A percentile compares a stretch with the other conserved stretches of the same genome.
Evolutionary conservation across 2,888 invertebrate species (phyloP).

Genomic region (Piscicola geometra): DNA sequence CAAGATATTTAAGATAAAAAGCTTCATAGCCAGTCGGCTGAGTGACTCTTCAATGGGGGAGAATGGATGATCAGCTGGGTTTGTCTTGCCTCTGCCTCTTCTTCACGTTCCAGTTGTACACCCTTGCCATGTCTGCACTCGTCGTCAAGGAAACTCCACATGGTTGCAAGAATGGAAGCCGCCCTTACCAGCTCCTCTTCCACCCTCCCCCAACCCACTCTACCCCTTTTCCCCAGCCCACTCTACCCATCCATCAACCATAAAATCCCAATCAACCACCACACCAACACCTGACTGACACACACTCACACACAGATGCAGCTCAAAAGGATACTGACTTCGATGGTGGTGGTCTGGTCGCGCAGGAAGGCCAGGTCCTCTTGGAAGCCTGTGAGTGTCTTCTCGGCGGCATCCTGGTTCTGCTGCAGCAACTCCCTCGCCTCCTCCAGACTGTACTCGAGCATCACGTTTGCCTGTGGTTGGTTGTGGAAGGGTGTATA

Average conservation of each 20-base stretch:
- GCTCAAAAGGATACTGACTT: conserved; percentile 70
- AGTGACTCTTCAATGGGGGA: too few relatives aligned
- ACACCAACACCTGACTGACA: not conserved
- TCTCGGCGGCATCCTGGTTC: conserved; percentile 66
- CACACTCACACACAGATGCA: not conserved
- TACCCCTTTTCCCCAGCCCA: too few relatives aligned
- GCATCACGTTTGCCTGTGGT: conserved; percentile 83
- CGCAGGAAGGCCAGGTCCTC: conserved; percentile 89
- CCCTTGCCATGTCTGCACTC: conserved; percentile 77
- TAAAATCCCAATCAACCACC: not conserved
- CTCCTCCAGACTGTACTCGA: conserved; percentile 87
- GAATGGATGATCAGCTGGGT: too few relatives aligned
- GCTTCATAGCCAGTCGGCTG: too few relatives aligned
- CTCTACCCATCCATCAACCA: not conserved
- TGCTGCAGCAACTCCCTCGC: conserved; percentile 77
- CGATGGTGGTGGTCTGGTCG: conserved; percentile 94
- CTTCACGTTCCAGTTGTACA: conserved; percentile 97
- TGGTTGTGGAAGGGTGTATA: too few relatives aligned
- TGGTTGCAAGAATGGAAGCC: not conserved
- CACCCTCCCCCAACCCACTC: too few relatives aligned
- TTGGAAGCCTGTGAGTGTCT: conserved; percentile 76
- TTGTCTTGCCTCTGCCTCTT: conserved; percentile 66
- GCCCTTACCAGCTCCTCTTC: not conserved
- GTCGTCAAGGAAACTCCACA: not conserved
- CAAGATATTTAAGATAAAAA: too few relatives aligned